Conservation (phyloP, 1,140 invertebrate genomes). For the Brachionus calyciflorus region DNA sequence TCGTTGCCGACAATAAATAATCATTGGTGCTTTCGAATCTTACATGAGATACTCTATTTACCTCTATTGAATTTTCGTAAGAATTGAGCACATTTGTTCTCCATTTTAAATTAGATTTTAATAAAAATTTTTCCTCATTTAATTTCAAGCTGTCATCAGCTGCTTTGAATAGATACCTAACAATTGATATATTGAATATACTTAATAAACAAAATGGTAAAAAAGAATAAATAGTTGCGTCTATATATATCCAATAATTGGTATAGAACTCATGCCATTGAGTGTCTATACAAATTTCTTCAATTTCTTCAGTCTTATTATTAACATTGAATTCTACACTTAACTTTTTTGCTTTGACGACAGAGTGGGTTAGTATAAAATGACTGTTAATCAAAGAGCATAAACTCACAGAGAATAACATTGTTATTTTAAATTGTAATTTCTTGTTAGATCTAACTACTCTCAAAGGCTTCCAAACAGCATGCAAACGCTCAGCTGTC, state of each 20-base stretch:
- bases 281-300: constrained; percentile 24
- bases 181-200: constrained; percentile 26
- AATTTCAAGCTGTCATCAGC: constrained; percentile 31
- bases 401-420: not conserved
- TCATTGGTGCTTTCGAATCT: not conserved
- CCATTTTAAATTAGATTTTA: not conserved
- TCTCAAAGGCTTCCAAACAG: constrained; percentile 24
- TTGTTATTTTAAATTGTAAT: constrained; percentile 12
- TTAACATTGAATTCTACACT: no score
- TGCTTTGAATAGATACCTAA: constrained; percentile 29
- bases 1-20: not conserved
- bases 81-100: not conserved
- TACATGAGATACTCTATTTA: not conserved
- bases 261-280: constrained; percentile 26
- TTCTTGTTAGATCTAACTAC: not conserved
- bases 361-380: constrained; percentile 30
- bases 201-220: not conserved
- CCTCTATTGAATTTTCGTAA: not conserved
- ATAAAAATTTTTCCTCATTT: not conserved
- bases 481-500: constrained; percentile 38
- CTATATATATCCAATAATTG: constrained; percentile 39
- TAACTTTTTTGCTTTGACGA: not conserved
- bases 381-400: constrained; percentile 36
- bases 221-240: constrained; percentile 40
- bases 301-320: not conserved